A percentile compares a stretch with the other conserved stretches of the same genome.
Conservation (phyloP, 2,888 invertebrate genomes). For the Gari tellinella region DNA sequence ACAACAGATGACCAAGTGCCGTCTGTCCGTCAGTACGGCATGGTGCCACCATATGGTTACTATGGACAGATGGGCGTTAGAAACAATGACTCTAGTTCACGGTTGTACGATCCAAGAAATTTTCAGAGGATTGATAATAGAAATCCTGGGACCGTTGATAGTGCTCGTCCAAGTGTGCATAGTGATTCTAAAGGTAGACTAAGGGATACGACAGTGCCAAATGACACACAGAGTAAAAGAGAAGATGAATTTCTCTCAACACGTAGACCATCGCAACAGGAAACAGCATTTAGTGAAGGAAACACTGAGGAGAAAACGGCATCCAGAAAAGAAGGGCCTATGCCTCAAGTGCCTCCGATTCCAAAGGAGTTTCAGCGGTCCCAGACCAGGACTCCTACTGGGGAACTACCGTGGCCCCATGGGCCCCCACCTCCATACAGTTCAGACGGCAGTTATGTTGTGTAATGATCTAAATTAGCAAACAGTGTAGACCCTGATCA, state of each 20-base stretch:
- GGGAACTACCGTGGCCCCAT: slow-evolving; percentile 52
- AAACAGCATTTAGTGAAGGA: not conserved
- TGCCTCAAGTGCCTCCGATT: slow-evolving; percentile 55
- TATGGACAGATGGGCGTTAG: slow-evolving; percentile 4
- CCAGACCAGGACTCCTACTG: slow-evolving; percentile 14
- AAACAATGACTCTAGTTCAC: slow-evolving; percentile 20
- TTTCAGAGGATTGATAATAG: slow-evolving; percentile 40
- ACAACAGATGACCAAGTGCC: slow-evolving; percentile 51
- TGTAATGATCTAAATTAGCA: no score
- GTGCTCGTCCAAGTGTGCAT: slow-evolving; percentile 15
- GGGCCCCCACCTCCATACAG: slow-evolving; percentile 51
- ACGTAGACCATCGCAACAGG: not conserved
- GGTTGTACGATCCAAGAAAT: slow-evolving; percentile 46
- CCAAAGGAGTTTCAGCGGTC: slow-evolving; percentile 25
- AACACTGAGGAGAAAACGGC: not conserved
- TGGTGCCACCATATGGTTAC: slow-evolving; percentile 22
- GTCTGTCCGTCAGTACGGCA: slow-evolving; percentile 21
- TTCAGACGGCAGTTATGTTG: no score
- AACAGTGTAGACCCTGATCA: no score
- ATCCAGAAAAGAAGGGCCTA: slow-evolving; percentile 37
- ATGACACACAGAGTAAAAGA: not conserved
- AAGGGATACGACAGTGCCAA: not conserved
- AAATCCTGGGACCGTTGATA: slow-evolving; percentile 3
- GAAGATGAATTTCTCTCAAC: not conserved
- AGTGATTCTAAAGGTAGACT: slow-evolving; percentile 6